phyloP scores from a whole-genome alignment of 2,113 vertebrate species.

The Eidolon helvum region DNA sequence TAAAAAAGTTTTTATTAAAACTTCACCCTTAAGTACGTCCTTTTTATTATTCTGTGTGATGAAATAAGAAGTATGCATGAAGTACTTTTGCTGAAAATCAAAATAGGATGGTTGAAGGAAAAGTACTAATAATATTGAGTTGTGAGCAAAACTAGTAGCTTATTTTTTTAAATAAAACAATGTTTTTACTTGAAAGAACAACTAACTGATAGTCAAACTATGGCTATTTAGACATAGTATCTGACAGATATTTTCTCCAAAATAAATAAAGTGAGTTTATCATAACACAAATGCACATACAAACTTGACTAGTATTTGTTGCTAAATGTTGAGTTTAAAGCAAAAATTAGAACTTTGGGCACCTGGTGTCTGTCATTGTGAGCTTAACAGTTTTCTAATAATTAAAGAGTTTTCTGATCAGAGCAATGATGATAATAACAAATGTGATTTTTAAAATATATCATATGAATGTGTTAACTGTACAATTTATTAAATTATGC shows the following conservation, averaged over 20 bases:
- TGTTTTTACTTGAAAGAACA: neutral
- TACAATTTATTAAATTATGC: neutral
- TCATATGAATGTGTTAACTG: neutral
- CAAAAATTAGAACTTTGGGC: neutral
- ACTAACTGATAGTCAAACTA: neutral
- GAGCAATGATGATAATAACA: neutral
- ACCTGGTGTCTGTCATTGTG: neutral
- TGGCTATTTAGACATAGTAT: neutral
- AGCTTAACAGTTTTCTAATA: neutral
- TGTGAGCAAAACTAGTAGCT: neutral
- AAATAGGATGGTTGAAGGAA: neutral
- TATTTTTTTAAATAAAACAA: neutral
- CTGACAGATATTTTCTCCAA: neutral
- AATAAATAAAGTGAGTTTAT: neutral
- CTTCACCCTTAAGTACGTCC: neutral
- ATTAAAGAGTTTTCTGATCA: neutral
- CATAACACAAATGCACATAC: neutral
- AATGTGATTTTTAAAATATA: neutral
- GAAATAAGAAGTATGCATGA: neutral
- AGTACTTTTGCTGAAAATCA: neutral
- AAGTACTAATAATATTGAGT: neutral
- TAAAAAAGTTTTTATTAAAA: neutral
- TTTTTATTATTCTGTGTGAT: neutral
- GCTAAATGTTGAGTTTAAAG: neutral
- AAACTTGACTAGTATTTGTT: neutral